These are phyloP conservation scores for Pachydiplax longipennis DNA, from an alignment of 2,888 invertebrate species.

Conservation along the genomic window DNA sequence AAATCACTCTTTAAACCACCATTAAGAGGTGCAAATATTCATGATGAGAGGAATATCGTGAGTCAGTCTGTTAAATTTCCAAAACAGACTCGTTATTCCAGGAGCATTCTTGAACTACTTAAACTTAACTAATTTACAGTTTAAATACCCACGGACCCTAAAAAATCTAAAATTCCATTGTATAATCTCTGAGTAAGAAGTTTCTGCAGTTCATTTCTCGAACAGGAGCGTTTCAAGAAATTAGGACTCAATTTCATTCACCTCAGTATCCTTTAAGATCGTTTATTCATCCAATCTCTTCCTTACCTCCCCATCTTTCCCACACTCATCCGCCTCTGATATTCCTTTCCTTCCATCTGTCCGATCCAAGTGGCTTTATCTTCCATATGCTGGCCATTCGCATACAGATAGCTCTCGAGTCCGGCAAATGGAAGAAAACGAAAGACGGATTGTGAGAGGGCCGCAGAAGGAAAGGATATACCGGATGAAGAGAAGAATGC, in stretches of 20 bases:
- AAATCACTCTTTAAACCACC: too few relatives aligned
- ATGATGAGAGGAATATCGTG: too few relatives aligned
- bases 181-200: too few relatives aligned
- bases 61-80: too few relatives aligned
- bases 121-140: too few relatives aligned
- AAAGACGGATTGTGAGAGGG: neutral
- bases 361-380: neutral
- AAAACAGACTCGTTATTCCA: too few relatives aligned
- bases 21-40: too few relatives aligned
- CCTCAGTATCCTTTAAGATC: neutral
- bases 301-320: neutral
- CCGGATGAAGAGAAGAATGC: neutral
- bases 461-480: neutral
- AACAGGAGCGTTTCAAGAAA: too few relatives aligned
- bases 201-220: too few relatives aligned
- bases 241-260: neutral
- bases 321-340: neutral
- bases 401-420: neutral
- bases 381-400: neutral
- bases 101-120: too few relatives aligned
- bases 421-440: neutral
- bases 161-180: too few relatives aligned
- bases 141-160: too few relatives aligned
- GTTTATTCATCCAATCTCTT: neutral
- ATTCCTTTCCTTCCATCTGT: neutral